phyloP scores from a whole-genome alignment of 2,888 invertebrate species.

The Hofmannophila pseudospretella region DNA sequence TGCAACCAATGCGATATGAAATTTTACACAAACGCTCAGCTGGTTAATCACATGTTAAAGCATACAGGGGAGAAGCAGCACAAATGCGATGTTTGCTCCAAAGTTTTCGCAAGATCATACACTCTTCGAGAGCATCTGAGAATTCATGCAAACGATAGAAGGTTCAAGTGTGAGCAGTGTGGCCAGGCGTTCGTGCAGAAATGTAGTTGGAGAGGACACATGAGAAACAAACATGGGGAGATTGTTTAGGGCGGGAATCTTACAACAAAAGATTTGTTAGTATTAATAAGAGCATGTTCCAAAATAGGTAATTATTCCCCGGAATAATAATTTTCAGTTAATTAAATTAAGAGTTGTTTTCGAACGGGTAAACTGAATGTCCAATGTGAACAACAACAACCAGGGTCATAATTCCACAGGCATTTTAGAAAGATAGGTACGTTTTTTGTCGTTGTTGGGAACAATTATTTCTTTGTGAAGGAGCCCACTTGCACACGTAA shows the following conservation, averaged over 20 bases:
- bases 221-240: slow-evolving; percentile 18
- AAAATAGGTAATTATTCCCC: too few relatives aligned
- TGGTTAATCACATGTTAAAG: slow-evolving; percentile 71
- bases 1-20: slow-evolving; percentile 70
- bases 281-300: background rate
- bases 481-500: too few relatives aligned
- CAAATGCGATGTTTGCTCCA: slow-evolving; percentile 49
- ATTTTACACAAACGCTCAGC: slow-evolving; percentile 72
- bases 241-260: too few relatives aligned
- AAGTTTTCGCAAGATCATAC: slow-evolving; percentile 57
- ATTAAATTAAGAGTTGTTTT: too few relatives aligned
- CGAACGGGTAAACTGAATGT: too few relatives aligned
- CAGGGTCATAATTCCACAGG: too few relatives aligned
- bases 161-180: slow-evolving; percentile 25
- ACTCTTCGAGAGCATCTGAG: slow-evolving; percentile 60
- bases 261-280: too few relatives aligned
- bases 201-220: slow-evolving; percentile 21
- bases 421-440: too few relatives aligned
- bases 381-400: too few relatives aligned
- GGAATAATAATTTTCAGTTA: too few relatives aligned
- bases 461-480: too few relatives aligned
- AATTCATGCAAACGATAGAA: slow-evolving; percentile 57
- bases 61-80: slow-evolving; percentile 61
- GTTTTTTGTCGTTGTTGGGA: too few relatives aligned
- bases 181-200: slow-evolving; percentile 23